Evolutionary conservation across 2,888 invertebrate genomes (phyloP).

Genomic region (Junonia oenone): DNA sequence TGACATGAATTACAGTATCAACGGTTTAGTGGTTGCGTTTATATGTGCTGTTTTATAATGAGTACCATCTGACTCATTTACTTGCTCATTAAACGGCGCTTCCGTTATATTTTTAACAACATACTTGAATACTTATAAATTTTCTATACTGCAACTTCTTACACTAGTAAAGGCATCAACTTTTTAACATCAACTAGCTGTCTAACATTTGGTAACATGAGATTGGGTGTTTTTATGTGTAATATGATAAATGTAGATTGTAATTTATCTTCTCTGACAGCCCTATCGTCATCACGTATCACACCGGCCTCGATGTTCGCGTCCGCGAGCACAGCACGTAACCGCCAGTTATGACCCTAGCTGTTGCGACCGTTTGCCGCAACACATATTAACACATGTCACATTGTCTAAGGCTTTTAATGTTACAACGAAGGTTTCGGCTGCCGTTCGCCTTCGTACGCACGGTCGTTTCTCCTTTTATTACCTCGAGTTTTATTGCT

Average conservation of each 20-base stretch:
- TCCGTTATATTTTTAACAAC: not conserved
- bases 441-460: not conserved
- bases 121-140: too few relatives aligned
- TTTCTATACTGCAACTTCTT: too few relatives aligned
- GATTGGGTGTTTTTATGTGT: not conserved
- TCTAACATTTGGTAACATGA: not conserved
- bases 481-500: not conserved
- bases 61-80: not conserved
- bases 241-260: not conserved
- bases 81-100: not conserved
- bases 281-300: slow-evolving; percentile 22
- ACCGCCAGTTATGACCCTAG: slow-evolving; percentile 7
- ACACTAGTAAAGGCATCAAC: too few relatives aligned
- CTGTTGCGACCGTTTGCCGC: slow-evolving; percentile 6
- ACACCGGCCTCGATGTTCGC: slow-evolving; percentile 21
- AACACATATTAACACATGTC: slow-evolving; percentile 20
- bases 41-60: not conserved
- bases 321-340: slow-evolving; percentile 20
- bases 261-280: slow-evolving; percentile 4
- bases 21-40: not conserved
- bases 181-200: too few relatives aligned
- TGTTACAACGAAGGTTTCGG: not conserved
- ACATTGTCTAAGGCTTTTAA: slow-evolving; percentile 21
- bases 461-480: not conserved
- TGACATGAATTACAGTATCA: not conserved